phyloP scores from a whole-genome alignment of 2,888 invertebrate genomes.

The Rhogogaster chlorosoma region DNA sequence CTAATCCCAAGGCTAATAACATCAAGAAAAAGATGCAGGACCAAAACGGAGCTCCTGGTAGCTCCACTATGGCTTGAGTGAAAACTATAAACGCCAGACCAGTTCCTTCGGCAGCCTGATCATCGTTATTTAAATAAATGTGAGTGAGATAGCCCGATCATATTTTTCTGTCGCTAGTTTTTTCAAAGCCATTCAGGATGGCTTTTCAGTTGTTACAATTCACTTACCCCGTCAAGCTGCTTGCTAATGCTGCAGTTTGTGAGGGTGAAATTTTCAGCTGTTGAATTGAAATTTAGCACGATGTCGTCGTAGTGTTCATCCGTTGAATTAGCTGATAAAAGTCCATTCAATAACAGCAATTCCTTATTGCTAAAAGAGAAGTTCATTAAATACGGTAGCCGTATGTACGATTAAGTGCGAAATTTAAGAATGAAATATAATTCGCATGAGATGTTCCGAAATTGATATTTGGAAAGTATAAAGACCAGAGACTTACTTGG shows the following conservation, averaged over 20 bases:
- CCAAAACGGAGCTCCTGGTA: constrained; percentile 97
- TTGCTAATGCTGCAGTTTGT: constrained; percentile 86
- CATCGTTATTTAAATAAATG: constrained; percentile 16
- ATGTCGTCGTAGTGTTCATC: constrained; percentile 80
- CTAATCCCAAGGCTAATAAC: constrained; percentile 95
- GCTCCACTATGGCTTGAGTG: constrained; percentile 96
- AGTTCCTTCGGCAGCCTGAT: constrained; percentile 96
- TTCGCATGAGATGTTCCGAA: background rate
- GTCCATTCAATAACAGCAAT: constrained; percentile 77
- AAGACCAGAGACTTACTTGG: constrained; percentile 80
- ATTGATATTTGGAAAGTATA: background rate
- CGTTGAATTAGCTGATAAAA: constrained; percentile 77
- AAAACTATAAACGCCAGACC: constrained; percentile 98
- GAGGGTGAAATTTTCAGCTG: constrained; percentile 79
- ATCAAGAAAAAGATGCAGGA: constrained; percentile 97
- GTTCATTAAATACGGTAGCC: background rate
- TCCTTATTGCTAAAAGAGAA: constrained; percentile 79
- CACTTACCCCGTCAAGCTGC: constrained; percentile 87
- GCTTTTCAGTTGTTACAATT: background rate
- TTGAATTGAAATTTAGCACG: constrained; percentile 75
- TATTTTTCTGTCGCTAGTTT: background rate
- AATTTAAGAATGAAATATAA: background rate
- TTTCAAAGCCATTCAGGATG: background rate
- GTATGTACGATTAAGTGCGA: background rate
- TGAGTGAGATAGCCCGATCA: background rate